Percentiles rank a stretch among this genome's conserved stretches.
These are phyloP conservation scores for Aphidius colemani DNA, from an alignment of 2,888 invertebrate species.

Conservation along the genomic window DNA sequence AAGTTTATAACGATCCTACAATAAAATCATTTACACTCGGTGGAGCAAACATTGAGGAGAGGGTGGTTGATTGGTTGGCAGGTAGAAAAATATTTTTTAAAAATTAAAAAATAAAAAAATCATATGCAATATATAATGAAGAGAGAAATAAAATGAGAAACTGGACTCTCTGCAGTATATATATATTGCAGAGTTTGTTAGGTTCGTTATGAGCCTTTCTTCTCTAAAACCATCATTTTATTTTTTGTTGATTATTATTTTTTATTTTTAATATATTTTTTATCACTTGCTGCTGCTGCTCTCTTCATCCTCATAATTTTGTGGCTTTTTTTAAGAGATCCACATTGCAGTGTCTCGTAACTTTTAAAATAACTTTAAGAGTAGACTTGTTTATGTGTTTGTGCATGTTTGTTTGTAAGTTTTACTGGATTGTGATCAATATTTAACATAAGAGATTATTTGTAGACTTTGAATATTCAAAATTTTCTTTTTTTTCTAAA, in stretches of 20 bases:
- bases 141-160: conserved; percentile 8
- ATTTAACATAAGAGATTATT: not conserved
- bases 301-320: conserved; percentile 8
- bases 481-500: not conserved
- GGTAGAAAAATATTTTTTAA: not conserved
- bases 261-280: conserved; percentile 7
- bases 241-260: conserved; percentile 16
- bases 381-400: not conserved
- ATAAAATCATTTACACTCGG: conserved; percentile 25
- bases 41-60: not conserved
- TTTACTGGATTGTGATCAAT: conserved; percentile 8
- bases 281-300: not conserved
- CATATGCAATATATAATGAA: not conserved
- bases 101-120: not conserved
- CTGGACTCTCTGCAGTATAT: not conserved
- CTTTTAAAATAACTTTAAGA: conserved; percentile 3
- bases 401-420: not conserved
- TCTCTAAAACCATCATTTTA: conserved; percentile 19
- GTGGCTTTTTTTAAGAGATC: conserved; percentile 9
- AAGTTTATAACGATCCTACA: conserved; percentile 24
- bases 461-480: not conserved
- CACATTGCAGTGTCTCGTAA: conserved; percentile 20
- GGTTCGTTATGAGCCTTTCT: conserved; percentile 25
- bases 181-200: no score
- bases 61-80: not conserved